These are phyloP conservation scores for Drepana falcataria DNA, from an alignment of 2,888 invertebrate genomes.

Conservation along the genomic window DNA sequence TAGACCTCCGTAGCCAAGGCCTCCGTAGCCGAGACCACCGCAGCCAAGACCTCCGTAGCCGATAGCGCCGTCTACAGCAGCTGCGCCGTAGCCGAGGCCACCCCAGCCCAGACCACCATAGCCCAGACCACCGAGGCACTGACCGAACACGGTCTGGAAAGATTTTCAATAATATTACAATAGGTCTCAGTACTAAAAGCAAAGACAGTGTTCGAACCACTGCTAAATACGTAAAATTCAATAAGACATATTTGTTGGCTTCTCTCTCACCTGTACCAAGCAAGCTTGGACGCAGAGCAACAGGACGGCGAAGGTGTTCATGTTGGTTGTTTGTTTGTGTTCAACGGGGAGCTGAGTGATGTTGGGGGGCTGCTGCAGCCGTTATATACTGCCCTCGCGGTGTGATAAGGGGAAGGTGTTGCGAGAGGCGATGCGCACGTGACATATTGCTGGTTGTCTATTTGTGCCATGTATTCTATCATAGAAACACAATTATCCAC, in stretches of 20 bases:
- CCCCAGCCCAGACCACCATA: slow-evolving; percentile 3
- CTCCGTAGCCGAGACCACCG: too few species aligned
- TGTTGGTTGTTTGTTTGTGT: slow-evolving; percentile 4
- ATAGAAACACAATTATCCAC: not conserved
- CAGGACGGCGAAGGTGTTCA: slow-evolving; percentile 6
- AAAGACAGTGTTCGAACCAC: too few species aligned
- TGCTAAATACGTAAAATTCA: not conserved
- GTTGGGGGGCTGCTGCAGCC: not conserved
- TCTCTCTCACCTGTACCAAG: slow-evolving; percentile 3
- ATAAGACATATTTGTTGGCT: not conserved
- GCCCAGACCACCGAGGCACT: not conserved
- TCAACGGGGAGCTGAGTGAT: slow-evolving; percentile 4
- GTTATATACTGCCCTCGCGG: slow-evolving; percentile 1
- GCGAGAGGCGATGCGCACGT: not conserved
- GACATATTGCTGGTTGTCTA: not conserved
- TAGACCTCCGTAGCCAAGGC: not conserved
- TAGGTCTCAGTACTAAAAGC: too few species aligned
- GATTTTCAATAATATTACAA: not conserved
- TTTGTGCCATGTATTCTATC: not conserved
- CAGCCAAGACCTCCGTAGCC: too few species aligned
- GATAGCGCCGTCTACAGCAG: not conserved
- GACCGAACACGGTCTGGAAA: not conserved
- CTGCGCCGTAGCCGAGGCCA: not conserved
- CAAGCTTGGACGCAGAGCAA: slow-evolving; percentile 7
- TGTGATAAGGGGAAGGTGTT: not conserved